phyloP scores from a whole-genome alignment of 2,113 vertebrate species.

The Gallinago paraguaiae region DNA sequence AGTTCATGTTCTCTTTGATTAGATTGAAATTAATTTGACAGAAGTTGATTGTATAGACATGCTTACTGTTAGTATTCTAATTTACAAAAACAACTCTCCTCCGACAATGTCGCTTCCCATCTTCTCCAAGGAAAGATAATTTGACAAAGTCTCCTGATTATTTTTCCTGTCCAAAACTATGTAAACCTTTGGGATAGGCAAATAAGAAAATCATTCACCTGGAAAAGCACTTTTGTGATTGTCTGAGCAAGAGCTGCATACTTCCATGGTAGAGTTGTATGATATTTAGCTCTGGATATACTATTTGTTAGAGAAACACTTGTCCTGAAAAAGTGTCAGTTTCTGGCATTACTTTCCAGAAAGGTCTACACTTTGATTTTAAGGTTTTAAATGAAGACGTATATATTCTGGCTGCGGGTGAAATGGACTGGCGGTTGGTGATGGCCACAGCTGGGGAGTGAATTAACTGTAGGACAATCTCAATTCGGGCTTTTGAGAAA shows the following conservation, averaged over 20 bases:
- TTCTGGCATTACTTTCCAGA: conserved; percentile 7
- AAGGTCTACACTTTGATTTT: conserved; percentile 11
- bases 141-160: not conserved
- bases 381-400: conserved; percentile 50
- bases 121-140: not conserved
- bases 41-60: not conserved
- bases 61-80: not conserved
- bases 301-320: conserved; percentile 41
- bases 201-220: not conserved
- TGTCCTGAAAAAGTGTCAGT: not conserved
- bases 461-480: not conserved
- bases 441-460: conserved; percentile 39
- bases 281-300: conserved; percentile 17
- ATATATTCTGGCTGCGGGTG: conserved; percentile 37
- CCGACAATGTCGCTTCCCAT: not conserved
- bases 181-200: not conserved
- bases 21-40: conserved; percentile 16
- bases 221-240: not conserved
- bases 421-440: not conserved
- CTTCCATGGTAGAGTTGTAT: not conserved
- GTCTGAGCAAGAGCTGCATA: not conserved
- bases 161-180: not conserved
- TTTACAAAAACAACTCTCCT: not conserved
- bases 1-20: not conserved
- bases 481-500: not conserved